Evolutionary conservation across 2,888 invertebrate genomes (phyloP), one percentile per base, ranked within the genome.

Genomic region (Epirrita christyi): DNA sequence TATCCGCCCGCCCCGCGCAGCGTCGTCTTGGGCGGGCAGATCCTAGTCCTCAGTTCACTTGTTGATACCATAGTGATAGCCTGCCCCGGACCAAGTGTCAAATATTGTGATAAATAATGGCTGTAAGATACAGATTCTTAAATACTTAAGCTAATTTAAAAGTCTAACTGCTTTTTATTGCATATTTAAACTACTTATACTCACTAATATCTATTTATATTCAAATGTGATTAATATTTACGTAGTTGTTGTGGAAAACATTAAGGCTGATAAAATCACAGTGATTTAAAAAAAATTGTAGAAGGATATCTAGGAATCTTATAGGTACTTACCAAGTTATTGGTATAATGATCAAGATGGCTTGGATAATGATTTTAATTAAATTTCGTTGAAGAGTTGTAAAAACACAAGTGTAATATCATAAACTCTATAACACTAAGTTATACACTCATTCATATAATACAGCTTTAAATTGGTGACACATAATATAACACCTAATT

Each of bases 1-100:
- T 38, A 48, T 14, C 82, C 76, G 75, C 76, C 83, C 83, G 83
- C 86, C 85, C 83, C 81, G 85, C 80, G 37, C 60, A 67, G 73
- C 72, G 69, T 64, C 59, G 67, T 68, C 73, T 70, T 85, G 80
- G 90, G 89, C 90, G 90, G 89, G 85, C 87, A 83, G 84, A 64
- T 61, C 59, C 61, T 64, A 68, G 67, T 66, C 61, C 61, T 74
- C 89, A 91, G 91, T 92, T 80, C 73, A 73, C 75, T 71, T 76
- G 76, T 73, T 71, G 87, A 80, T 76, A 80, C 71, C 81, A 80
- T 57, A 64, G 76, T 69, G 88, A 76, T 75, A 82, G 80, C 87
- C 81, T 80, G 90, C 72, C 75, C 74, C 67, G 59, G 60, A 56
- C 66, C 63, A 63, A 74, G 85, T 83, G 82, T 68, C 66, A 65